Base-by-base conservation (phyloP, 1,140 invertebrate genomes). In the Steinernema feltiae region DNA sequence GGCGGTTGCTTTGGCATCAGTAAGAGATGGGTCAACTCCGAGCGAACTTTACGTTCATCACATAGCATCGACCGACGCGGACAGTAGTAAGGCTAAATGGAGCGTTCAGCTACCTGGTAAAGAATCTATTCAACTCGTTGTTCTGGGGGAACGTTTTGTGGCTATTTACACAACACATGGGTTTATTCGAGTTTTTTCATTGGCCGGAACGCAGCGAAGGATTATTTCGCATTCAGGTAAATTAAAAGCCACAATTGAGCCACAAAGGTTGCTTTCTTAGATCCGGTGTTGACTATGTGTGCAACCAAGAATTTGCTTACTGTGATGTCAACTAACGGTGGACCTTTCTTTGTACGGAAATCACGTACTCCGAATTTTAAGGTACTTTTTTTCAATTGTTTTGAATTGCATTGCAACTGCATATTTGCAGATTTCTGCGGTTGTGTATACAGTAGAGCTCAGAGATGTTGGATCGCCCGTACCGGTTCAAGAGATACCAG, bases 11-110 rank as follows among this genome's bases (percentile, higher is more conserved):
- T 27, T 63, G 53, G 53, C 53, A 3, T 17, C 12, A 3, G 53
- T 27, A 3, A 15, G 53, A 3, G 53, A 63, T 7, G 53, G 53
- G 24, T 63, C 53, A 3, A 63, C 53, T 12, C 53, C 53, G 12
- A 63, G 53, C 24, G 53, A 63, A 21, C 53, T 63, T 27, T 63
- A 63, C 53, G 53, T 63, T 21, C 53, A 63, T 27, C 53, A 63
- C 53, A 63, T 63, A 3, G 24, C 12, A 3, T 63, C 53, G 15
- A 63, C 24, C 3, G 53, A 63, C 24, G 53, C 24, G 15, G 53
- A 63, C 53, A 63, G 3, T 21, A 63, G 24, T 21, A 63, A 63
- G 53, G 15, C 53, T 21, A 63, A 63, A 21, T 63, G 53, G 53
- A 63, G 53, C 53, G 53, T 63, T 27, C 53, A 63, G 24, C 53